Conservation (phyloP, 2,888 invertebrate species). For the Marronus borbonicus region DNA sequence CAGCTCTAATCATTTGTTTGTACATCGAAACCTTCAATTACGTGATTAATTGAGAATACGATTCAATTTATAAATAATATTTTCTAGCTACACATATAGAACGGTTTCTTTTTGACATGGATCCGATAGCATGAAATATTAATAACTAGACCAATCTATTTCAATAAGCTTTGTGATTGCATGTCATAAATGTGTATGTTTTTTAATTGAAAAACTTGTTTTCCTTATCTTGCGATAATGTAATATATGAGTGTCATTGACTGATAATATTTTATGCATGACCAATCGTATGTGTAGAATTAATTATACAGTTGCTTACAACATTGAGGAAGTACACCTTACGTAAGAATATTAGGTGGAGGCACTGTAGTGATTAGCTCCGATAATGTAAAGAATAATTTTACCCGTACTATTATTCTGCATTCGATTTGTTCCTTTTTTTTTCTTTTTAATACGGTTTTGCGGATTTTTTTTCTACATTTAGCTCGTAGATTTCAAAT, state of each 20-base stretch:
- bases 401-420: too few relatives aligned
- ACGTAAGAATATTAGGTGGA: too few relatives aligned
- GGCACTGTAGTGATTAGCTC: too few relatives aligned
- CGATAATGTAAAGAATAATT: too few relatives aligned
- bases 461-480: too few relatives aligned
- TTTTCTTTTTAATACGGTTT: too few relatives aligned
- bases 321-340: too few relatives aligned
- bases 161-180: not conserved
- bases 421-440: too few relatives aligned
- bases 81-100: not conserved
- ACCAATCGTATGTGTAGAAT: not conserved
- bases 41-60: conserved; percentile 1
- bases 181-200: conserved; percentile 18
- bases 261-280: conserved; percentile 26
- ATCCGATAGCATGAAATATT: not conserved
- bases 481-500: too few relatives aligned
- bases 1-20: not conserved
- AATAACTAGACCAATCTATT: conserved; percentile 7
- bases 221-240: conserved; percentile 30
- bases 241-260: conserved; percentile 38
- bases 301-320: not conserved
- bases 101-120: conserved; percentile 18
- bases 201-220: conserved; percentile 11
- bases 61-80: conserved; percentile 10
- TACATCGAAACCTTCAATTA: not conserved